Conservation (phyloP, 92 coral and sea anemone species). For the Zoanthus solanderi region DNA sequence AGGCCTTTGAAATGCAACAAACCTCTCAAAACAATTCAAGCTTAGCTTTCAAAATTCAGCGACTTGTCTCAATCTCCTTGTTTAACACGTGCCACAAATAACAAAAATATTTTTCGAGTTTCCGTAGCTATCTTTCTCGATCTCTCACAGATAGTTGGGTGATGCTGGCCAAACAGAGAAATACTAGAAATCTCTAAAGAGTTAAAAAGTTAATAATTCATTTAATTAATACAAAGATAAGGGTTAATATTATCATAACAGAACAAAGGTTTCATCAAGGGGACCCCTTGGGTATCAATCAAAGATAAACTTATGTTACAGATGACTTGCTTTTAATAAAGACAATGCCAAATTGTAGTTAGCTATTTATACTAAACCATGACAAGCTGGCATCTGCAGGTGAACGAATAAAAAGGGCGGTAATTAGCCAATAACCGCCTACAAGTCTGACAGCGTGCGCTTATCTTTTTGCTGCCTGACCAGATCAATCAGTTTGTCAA, state of each 20-base stretch:
- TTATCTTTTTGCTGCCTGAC: background rate
- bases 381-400: background rate
- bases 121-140: no score
- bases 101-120: no score
- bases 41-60: no score
- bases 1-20: no score
- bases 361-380: background rate
- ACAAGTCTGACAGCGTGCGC: background rate
- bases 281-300: background rate
- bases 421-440: background rate
- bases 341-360: background rate
- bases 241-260: background rate
- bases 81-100: no score
- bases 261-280: background rate
- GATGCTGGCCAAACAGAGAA: no score
- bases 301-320: background rate
- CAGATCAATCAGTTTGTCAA: background rate
- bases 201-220: background rate
- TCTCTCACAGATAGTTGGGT: no score
- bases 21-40: no score
- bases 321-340: background rate
- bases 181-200: no score
- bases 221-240: background rate
- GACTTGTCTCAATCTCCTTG: no score
- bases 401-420: background rate